These are phyloP conservation scores for Druon quercuslanigerum DNA, from an alignment of 1,140 invertebrate species.

Conservation along the genomic window DNA sequence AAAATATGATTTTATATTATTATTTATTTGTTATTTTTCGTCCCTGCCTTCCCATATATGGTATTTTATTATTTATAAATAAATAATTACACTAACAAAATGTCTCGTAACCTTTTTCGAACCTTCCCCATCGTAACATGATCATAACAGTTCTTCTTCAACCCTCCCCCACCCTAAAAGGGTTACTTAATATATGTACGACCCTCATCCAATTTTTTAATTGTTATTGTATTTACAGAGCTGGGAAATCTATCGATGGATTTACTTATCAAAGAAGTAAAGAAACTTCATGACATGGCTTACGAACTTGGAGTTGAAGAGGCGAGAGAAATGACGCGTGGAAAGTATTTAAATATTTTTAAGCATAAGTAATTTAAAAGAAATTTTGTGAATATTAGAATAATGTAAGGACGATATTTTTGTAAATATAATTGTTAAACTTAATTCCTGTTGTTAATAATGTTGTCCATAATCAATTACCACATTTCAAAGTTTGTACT, in stretches of 20 bases:
- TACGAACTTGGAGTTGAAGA: constrained; percentile 96
- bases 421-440: constrained; percentile 9
- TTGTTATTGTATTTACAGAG: constrained; percentile 76
- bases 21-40: too few species aligned
- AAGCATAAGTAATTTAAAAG: constrained; percentile 64
- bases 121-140: too few species aligned
- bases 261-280: constrained; percentile 92
- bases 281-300: constrained; percentile 93
- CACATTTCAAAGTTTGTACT: neutral
- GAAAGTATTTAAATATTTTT: constrained; percentile 95
- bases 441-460: neutral
- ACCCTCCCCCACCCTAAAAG: too few species aligned
- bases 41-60: too few species aligned
- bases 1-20: too few species aligned
- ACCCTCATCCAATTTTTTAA: neutral
- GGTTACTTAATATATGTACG: too few species aligned
- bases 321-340: constrained; percentile 96
- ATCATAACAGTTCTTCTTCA: too few species aligned
- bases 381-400: neutral
- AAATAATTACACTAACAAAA: too few species aligned
- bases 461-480: neutral
- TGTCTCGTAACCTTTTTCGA: too few species aligned
- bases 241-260: constrained; percentile 87
- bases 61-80: too few species aligned
- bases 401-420: neutral